Evolutionary conservation across 2,888 invertebrate genomes (phyloP), one percentile per base, ranked within the genome.

Genomic region (Microplitis deprimator): DNA sequence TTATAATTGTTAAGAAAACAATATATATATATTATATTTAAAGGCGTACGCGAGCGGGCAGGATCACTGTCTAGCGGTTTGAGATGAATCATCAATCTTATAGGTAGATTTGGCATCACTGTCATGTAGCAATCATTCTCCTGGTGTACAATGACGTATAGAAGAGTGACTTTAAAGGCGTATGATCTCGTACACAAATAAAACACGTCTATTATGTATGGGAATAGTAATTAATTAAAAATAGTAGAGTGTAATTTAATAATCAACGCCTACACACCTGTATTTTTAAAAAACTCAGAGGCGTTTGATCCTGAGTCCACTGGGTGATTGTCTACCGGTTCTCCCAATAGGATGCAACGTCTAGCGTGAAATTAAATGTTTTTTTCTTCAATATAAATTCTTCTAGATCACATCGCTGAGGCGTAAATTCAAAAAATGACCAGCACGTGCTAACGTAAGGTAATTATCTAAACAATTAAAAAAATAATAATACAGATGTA

Each of bases 51-150:
- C 50, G 61, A 71, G 10, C 29, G 29, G 38, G 61, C 20, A 20
- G 67, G 67, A 39, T 67, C 67, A 67, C 39, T 39, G 39, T 67
- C 7, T 16, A 50, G 40, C 8, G 50, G 41, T 68, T 62, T n/a
- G 73, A 77, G 77, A 77, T 77, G 77, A 77, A 77, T 77, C 77
- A 77, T 68, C 73, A 68, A 73, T 75, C 38, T 65, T 62, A 17
- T 5, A 64, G 68, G 70, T 77, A 84, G 84, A 85, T 85, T 82
- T 83, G 82, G 84, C 84, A 82, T 84, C 82, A 82, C 81, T 83
- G 81, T 79, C 79, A 74, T 70, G 76, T 77, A 81, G 82, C 82
- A 83, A 82, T 81, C 84, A 82, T 84, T 82, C 82, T 82, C 81
- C 81, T 80, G 81, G 78, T 77, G 78, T 78, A 78, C 79, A 81